phyloP scores from a whole-genome alignment of 2,113 vertebrate genomes.

The Corythornis vintsioides region DNA sequence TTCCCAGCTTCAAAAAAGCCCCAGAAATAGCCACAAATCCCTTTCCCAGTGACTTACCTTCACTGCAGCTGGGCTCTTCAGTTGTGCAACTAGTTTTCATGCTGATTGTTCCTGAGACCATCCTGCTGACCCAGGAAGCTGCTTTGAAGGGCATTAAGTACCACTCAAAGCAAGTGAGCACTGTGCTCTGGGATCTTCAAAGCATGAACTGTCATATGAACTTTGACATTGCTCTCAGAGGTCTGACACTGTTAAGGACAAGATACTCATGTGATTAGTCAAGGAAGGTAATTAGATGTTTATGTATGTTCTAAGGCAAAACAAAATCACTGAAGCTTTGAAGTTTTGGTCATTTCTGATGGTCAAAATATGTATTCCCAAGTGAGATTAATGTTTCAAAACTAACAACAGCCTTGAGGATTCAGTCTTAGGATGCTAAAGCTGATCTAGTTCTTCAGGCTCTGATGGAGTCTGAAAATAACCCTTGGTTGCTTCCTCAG shows the following conservation, averaged over 20 bases:
- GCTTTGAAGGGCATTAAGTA: not conserved
- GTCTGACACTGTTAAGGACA: not conserved
- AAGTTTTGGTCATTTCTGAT: not conserved
- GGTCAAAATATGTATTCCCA: not conserved
- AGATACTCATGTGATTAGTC: not conserved
- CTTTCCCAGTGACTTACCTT: too few species aligned
- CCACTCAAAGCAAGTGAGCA: not conserved
- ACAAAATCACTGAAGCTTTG: not conserved
- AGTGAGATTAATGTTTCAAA: not conserved
- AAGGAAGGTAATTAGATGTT: not conserved
- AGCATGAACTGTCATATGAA: not conserved
- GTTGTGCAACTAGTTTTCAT: not conserved
- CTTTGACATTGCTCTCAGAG: not conserved
- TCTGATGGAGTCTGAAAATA: not conserved
- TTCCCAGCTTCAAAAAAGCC: too few species aligned
- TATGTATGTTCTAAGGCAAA: not conserved
- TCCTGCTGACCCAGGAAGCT: not conserved
- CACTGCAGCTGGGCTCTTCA: too few species aligned
- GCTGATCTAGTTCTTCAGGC: not conserved
- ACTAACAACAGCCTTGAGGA: not conserved
- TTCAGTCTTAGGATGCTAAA: not conserved
- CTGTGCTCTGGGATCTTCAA: not conserved
- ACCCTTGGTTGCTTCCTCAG: not conserved
- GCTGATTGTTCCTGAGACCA: not conserved
- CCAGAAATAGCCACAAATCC: too few species aligned